phyloP scores from a whole-genome alignment of 2,888 invertebrate genomes.

The Tipula helvola region DNA sequence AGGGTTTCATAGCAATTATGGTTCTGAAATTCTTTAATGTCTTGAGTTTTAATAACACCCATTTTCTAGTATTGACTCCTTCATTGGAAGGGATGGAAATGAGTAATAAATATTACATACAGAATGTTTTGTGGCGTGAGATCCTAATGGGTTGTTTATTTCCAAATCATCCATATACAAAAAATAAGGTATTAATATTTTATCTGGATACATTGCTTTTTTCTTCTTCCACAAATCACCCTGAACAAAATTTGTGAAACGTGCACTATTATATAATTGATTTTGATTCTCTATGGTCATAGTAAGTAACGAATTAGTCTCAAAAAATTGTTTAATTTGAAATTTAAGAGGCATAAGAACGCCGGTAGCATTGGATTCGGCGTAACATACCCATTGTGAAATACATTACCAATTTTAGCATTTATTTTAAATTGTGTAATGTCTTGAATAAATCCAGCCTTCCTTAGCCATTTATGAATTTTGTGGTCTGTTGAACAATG shows the following conservation, averaged over 20 bases:
- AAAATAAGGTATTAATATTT: neutral
- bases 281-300: conserved; percentile 5
- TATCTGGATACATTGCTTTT: conserved; percentile 6
- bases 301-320: conserved; percentile 12
- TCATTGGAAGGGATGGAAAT: conserved; percentile 9
- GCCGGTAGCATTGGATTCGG: neutral
- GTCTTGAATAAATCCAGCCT: conserved; percentile 10
- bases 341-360: neutral
- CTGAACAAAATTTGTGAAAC: conserved; percentile 14
- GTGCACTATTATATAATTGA: neutral
- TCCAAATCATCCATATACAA: neutral
- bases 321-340: conserved; percentile 15
- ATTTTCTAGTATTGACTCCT: conserved; percentile 10
- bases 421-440: conserved; percentile 13
- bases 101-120: conserved; percentile 11
- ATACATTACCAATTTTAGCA: conserved; percentile 12
- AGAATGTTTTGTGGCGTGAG: conserved; percentile 11
- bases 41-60: conserved; percentile 10
- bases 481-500: conserved; percentile 13
- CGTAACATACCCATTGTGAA: conserved; percentile 5
- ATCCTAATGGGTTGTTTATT: neutral
- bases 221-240: conserved; percentile 15
- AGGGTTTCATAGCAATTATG: conserved; percentile 9
- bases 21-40: conserved; percentile 11
- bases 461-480: conserved; percentile 12